Base-by-base conservation (phyloP, 2,797 vertebrate genomes). In the Sebastolobus altivelis region DNA sequence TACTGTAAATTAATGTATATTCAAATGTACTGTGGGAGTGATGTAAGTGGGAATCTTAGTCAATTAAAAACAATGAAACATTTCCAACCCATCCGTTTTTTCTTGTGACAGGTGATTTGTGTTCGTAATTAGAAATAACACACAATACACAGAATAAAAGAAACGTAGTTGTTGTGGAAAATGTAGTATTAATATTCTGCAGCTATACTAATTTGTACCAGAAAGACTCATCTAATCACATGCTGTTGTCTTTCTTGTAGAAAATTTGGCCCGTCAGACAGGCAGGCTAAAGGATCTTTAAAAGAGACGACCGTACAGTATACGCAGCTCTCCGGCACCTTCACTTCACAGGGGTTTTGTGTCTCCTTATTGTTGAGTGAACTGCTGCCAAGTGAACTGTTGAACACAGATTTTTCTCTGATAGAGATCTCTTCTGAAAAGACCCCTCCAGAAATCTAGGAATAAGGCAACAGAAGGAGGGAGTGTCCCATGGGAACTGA, bases 391-490 rank as follows among this genome's bases (percentile, higher is more conserved):
- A 93, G 88, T 92, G 80, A 93, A 94, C 89, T 90, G 90, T 91
- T 85, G 84, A 87, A 91, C 77, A 87, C 90, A 88, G 90, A 94
- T 91, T 93, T 93, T 77, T 80, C 87, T 91, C 82, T 93, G 93
- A 94, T 95, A 93, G 89, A 94, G 90, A 92, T 91, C 89, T 91
- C 91, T 79, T 72, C 40, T 7, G 72, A 83, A 87, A 91, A 84
- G 67, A 81, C 59, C 77, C 82, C 80, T 52, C 81, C 72, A 89
- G 89, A 93, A 93, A 95, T 89, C 89, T 82, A 88, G 81, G 91
- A 94, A 92, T 88, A 90, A 90, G 82, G 89, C 92, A 95, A 89
- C 92, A 95, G 94, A 95, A 93, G 92, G 93, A 94, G 75, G 73
- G 74, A 82, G 25, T 54, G 65, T 88, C 93, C 90, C 90, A 71